phyloP scores from a whole-genome alignment of 2,113 vertebrate species.

The Gymnobelideus leadbeateri region DNA sequence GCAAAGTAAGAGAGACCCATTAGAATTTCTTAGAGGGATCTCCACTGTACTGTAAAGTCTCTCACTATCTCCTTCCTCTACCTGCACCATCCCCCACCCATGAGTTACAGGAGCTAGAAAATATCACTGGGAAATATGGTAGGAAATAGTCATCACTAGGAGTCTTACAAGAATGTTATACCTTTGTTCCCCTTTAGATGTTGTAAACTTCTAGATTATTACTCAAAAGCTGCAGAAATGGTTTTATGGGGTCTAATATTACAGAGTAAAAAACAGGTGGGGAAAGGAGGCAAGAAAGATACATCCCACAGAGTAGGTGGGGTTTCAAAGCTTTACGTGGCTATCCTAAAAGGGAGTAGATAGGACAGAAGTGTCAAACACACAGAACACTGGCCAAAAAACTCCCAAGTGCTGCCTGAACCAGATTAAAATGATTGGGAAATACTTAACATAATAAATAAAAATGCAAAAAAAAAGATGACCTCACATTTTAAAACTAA shows the following conservation, averaged over 20 bases:
- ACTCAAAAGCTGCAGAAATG: background rate
- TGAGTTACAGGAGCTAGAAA: background rate
- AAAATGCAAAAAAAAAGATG: background rate
- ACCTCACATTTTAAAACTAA: background rate
- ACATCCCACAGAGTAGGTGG: no score
- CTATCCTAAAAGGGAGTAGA: background rate
- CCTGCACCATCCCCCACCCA: no score
- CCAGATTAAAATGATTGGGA: background rate
- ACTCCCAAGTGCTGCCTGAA: background rate
- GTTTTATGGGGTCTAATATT: background rate
- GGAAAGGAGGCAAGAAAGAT: background rate
- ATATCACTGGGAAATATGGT: background rate
- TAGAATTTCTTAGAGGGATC: background rate
- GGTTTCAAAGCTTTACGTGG: background rate
- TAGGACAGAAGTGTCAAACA: background rate
- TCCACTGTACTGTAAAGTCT: background rate
- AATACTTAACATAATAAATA: background rate
- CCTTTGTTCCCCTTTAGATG: background rate
- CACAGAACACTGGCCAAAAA: background rate
- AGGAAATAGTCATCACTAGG: background rate
- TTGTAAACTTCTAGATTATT: background rate
- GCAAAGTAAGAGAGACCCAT: background rate
- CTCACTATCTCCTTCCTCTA: background rate
- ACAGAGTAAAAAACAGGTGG: background rate
- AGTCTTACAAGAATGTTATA: background rate